These are phyloP conservation scores for Tanypteryx hageni DNA, from an alignment of 2,888 invertebrate species.

Conservation along the genomic window DNA sequence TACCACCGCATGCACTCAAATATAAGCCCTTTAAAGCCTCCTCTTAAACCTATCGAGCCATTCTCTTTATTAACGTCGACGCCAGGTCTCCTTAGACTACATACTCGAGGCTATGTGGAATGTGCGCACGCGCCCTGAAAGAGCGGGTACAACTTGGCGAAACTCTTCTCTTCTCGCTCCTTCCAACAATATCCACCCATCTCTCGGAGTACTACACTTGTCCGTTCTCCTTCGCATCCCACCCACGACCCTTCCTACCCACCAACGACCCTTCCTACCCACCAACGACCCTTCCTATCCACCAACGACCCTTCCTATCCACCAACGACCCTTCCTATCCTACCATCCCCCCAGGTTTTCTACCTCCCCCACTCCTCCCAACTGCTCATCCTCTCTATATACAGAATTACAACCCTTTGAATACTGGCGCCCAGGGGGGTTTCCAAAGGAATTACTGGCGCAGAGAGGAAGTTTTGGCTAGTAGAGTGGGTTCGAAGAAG, in stretches of 20 bases:
- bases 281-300: not conserved
- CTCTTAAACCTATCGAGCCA: constrained; percentile 39
- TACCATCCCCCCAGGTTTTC: not conserved
- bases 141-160: constrained; percentile 15
- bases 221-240: constrained; percentile 25
- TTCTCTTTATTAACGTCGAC: constrained; percentile 53
- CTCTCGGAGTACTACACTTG: constrained; percentile 4
- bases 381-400: not conserved
- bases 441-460: constrained; percentile 50
- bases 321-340: not conserved
- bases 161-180: not conserved
- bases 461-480: constrained; percentile 13
- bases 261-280: not conserved
- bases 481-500: not conserved
- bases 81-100: not conserved
- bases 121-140: constrained; percentile 8
- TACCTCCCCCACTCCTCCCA: not conserved
- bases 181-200: constrained; percentile 11
- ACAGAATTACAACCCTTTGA: constrained; percentile 62
- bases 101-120: not conserved
- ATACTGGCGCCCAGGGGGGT: constrained; percentile 46
- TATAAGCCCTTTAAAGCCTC: not conserved
- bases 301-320: not conserved
- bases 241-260: not conserved
- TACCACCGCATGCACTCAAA: not conserved